A percentile compares a stretch with the other conserved stretches of the same genome.
Evolutionary conservation across 2,888 invertebrate genomes (phyloP).

Genomic region (Melanotus villosus): DNA sequence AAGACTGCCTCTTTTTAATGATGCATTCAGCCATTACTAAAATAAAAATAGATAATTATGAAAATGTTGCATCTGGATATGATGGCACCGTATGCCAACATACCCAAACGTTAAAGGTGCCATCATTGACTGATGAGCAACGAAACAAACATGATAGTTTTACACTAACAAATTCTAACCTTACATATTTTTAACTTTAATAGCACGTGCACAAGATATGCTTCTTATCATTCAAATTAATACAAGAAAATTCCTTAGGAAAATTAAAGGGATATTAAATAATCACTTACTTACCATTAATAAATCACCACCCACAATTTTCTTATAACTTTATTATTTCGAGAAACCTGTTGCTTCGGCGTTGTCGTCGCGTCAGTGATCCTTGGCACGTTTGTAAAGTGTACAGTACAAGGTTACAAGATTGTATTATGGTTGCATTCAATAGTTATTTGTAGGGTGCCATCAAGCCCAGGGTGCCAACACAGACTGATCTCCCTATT

Average conservation of each 20-base stretch:
- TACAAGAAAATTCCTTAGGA: conserved; percentile 6
- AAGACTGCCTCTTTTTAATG: conserved; percentile 8
- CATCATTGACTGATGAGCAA: conserved; percentile 23
- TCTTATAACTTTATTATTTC: conserved; percentile 7
- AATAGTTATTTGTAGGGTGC: no score
- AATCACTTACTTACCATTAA: neutral
- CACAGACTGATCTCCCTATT: conserved; percentile 24
- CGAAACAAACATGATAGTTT: conserved; percentile 2
- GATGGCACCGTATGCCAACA: conserved; percentile 16
- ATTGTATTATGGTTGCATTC: no score
- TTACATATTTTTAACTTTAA: conserved; percentile 11
- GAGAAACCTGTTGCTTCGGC: neutral
- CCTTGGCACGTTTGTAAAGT: conserved; percentile 3
- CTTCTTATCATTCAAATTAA: conserved; percentile 1
- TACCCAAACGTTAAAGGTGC: conserved; percentile 16
- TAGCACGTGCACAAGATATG: conserved; percentile 11
- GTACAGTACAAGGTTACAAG: conserved; percentile 9
- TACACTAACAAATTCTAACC: neutral
- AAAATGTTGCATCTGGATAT: conserved; percentile 9
- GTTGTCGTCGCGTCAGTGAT: conserved; percentile 5
- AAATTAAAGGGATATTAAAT: neutral
- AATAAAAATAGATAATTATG: conserved; percentile 2
- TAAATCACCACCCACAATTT: conserved; percentile 1
- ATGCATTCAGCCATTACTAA: conserved; percentile 7
- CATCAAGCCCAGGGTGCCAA: conserved; percentile 1